Evolutionary conservation across 2,113 vertebrate genomes (phyloP).

Genomic region (Leptobrachium leishanense): DNA sequence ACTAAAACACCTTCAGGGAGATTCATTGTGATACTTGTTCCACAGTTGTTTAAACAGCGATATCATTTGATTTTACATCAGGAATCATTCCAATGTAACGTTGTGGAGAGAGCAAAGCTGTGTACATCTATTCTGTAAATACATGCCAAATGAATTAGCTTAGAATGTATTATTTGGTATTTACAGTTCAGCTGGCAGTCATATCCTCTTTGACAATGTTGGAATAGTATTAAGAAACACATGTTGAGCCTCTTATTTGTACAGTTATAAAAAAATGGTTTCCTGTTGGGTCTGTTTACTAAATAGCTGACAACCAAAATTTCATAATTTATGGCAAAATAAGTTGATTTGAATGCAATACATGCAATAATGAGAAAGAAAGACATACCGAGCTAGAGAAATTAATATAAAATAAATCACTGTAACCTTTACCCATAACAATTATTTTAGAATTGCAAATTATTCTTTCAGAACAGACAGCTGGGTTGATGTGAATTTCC

Average conservation of each 20-base stretch:
- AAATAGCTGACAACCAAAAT: no score
- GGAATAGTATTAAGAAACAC: slow-evolving; percentile 17
- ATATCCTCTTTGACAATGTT: neutral
- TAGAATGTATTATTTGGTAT: slow-evolving; percentile 16
- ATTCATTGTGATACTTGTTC: slow-evolving; percentile 18
- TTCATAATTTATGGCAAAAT: no score
- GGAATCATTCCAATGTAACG: slow-evolving; percentile 17
- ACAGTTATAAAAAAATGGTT: no score
- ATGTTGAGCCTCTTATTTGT: neutral
- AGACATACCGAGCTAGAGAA: no score
- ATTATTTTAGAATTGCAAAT: no score
- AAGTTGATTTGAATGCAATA: no score
- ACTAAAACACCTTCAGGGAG: slow-evolving; percentile 14
- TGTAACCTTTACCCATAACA: no score
- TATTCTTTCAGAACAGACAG: no score
- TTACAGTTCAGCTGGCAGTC: neutral
- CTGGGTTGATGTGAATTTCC: no score
- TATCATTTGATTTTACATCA: slow-evolving; percentile 23
- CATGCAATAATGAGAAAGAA: no score
- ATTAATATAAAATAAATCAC: no score
- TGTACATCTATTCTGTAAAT: slow-evolving; percentile 24
- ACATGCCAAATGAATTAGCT: slow-evolving; percentile 28
- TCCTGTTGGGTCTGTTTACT: no score
- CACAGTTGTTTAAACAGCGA: slow-evolving; percentile 19
- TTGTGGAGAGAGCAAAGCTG: slow-evolving; percentile 4